Conservation (phyloP, 2,888 invertebrate species). For the Hydrotaea diabolus region DNA sequence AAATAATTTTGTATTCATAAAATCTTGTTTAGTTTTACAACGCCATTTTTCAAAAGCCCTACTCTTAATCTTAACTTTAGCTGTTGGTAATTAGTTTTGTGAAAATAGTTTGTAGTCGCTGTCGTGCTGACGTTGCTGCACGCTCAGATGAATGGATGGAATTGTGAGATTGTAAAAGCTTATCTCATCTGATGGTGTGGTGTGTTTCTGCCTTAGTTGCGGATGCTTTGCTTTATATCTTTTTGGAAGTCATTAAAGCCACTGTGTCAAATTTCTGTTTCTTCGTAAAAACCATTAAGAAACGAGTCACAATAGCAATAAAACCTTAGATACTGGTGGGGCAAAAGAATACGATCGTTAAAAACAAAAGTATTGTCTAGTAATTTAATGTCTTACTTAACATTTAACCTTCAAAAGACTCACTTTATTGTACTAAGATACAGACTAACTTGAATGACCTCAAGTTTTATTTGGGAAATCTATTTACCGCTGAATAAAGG, state of each 20-base stretch:
- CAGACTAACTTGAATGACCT: background rate
- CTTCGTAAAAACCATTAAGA: constrained; percentile 20
- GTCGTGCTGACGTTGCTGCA: background rate
- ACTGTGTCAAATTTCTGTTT: constrained; percentile 61
- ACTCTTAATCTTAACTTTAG: constrained; percentile 25
- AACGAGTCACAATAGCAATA: constrained; percentile 19
- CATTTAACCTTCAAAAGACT: constrained; percentile 61
- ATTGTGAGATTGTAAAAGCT: background rate
- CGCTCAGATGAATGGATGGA: background rate
- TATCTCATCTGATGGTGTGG: constrained; percentile 25
- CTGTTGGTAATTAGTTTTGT: background rate
- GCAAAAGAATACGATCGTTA: constrained; percentile 37
- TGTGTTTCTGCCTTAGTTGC: background rate
- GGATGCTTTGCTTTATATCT: constrained; percentile 21
- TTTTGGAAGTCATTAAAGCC: constrained; percentile 58
- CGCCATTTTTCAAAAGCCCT: background rate
- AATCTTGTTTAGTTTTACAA: constrained; percentile 4
- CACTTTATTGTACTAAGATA: constrained; percentile 42
- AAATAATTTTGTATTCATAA: background rate
- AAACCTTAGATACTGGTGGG: background rate
- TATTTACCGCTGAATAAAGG: background rate
- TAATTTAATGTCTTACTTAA: constrained; percentile 61
- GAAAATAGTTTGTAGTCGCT: background rate
- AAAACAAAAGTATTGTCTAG: constrained; percentile 43
- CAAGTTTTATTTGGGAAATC: too few relatives aligned